These are phyloP conservation scores for Marisa cornuarietis DNA, from an alignment of 1,140 invertebrate genomes.

Conservation along the genomic window DNA sequence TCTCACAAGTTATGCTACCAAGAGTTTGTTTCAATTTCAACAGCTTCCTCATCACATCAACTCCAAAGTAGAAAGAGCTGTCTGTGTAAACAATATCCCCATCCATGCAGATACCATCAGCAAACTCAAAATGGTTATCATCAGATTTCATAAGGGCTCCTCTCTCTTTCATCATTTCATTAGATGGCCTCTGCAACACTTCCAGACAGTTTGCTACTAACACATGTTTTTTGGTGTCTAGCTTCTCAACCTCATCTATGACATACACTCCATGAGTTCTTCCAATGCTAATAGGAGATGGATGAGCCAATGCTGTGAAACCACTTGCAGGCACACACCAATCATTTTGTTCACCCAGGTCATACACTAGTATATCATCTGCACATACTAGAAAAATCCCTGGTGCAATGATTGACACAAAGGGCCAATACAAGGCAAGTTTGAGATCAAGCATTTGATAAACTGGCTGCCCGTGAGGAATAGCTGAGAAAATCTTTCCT, in stretches of 20 bases:
- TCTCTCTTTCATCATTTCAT: slow-evolving; percentile 59
- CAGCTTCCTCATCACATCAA: slow-evolving; percentile 61
- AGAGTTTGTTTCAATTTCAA: slow-evolving; percentile 56
- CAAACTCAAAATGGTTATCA: slow-evolving; percentile 35
- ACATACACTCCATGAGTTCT: slow-evolving; percentile 69
- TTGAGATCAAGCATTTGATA: slow-evolving; percentile 68
- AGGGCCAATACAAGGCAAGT: slow-evolving; percentile 66
- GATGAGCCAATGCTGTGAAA: slow-evolving; percentile 67
- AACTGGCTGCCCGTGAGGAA: slow-evolving; percentile 58
- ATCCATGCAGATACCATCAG: slow-evolving; percentile 34
- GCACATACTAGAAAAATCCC: slow-evolving; percentile 68
- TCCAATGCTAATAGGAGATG: slow-evolving; percentile 63
- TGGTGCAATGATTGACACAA: slow-evolving; percentile 63
- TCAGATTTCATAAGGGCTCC: slow-evolving; percentile 57
- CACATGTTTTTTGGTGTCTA: slow-evolving; percentile 40
- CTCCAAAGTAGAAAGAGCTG: slow-evolving; percentile 67
- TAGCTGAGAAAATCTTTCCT: slow-evolving; percentile 67
- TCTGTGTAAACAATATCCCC: slow-evolving; percentile 66
- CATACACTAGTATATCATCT: slow-evolving; percentile 67
- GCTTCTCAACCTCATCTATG: slow-evolving; percentile 39
- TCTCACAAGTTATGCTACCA: slow-evolving; percentile 63
- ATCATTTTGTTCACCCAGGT: slow-evolving; percentile 41
- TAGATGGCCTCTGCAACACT: slow-evolving; percentile 67
- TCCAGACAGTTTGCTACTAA: slow-evolving; percentile 54
- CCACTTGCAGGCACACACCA: slow-evolving; percentile 61